These are phyloP conservation scores for Anodontia alba DNA, from an alignment of 2,888 invertebrate species.

Conservation along the genomic window DNA sequence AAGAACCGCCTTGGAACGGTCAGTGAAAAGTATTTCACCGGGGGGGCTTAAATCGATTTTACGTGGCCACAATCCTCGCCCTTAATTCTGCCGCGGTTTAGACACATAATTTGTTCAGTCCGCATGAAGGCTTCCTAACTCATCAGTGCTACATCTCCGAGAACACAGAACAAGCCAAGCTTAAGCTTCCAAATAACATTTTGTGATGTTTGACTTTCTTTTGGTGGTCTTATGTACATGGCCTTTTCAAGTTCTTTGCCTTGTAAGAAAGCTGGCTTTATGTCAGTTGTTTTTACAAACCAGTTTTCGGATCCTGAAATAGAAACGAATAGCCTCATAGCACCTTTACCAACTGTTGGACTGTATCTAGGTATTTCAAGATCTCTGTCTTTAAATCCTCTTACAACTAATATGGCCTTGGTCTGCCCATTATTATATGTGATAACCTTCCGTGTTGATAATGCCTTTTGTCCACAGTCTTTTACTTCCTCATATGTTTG, in stretches of 20 bases:
- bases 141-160: too few relatives aligned
- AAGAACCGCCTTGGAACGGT: too few relatives aligned
- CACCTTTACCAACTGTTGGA: conserved; percentile 43
- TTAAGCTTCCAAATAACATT: conserved; percentile 57
- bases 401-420: background rate
- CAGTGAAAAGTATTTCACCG: too few relatives aligned
- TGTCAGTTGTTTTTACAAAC: conserved; percentile 62
- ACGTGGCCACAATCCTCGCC: too few relatives aligned
- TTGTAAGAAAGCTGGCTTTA: conserved; percentile 64
- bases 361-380: conserved; percentile 27
- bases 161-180: too few relatives aligned
- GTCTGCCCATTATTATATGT: background rate
- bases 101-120: too few relatives aligned
- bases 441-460: background rate
- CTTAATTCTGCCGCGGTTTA: too few relatives aligned
- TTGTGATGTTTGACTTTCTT: conserved; percentile 34
- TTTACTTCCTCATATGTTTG: conserved; percentile 6
- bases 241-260: conserved; percentile 54
- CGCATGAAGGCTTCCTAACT: too few relatives aligned
- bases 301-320: conserved; percentile 33
- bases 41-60: too few relatives aligned
- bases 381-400: conserved; percentile 13
- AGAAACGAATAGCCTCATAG: conserved; percentile 31
- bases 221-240: conserved; percentile 52
- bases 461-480: background rate